phyloP scores from a whole-genome alignment of 1,140 invertebrate species.

The Drosophila bifasciata region DNA sequence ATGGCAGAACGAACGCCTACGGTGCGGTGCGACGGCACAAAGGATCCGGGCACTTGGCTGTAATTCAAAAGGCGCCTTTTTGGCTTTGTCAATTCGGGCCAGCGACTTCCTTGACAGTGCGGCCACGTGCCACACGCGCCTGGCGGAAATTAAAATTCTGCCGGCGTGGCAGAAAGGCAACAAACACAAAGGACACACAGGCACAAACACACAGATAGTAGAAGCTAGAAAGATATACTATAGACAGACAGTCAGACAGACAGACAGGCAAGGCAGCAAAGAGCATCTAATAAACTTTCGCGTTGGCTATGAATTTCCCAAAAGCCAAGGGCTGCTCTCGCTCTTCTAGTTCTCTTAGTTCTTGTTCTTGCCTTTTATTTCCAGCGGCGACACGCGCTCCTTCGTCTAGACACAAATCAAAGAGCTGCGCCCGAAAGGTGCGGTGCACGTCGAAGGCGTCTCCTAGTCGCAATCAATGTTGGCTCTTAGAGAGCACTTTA shows the following conservation, averaged over 20 bases:
- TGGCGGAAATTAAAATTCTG: slow-evolving; percentile 77
- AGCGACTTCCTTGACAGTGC: slow-evolving; percentile 49
- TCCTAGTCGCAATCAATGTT: slow-evolving; percentile 52
- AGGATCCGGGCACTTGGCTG: slow-evolving; percentile 20
- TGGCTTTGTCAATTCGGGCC: slow-evolving; percentile 24
- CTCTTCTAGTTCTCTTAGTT: slow-evolving; percentile 1
- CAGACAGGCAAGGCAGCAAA: slow-evolving; percentile 22
- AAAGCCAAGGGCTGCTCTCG: slow-evolving; percentile 28
- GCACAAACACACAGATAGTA: slow-evolving; percentile 12
- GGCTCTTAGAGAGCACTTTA: not conserved
- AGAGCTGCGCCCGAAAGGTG: slow-evolving; percentile 58
- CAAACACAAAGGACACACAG: slow-evolving; percentile 14
- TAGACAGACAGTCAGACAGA: slow-evolving; percentile 16
- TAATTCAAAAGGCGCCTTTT: too few species aligned
- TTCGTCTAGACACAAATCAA: slow-evolving; percentile 73
- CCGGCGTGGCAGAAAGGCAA: slow-evolving; percentile 45
- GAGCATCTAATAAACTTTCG: slow-evolving; percentile 55
- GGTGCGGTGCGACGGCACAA: slow-evolving; percentile 26
- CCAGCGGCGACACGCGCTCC: slow-evolving; percentile 36
- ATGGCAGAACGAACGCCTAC: slow-evolving; percentile 28
- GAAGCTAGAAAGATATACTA: slow-evolving; percentile 13
- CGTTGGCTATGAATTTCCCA: slow-evolving; percentile 48
- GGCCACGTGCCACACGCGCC: slow-evolving; percentile 50
- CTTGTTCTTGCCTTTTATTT: slow-evolving; percentile 28
- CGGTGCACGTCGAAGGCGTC: slow-evolving; percentile 36